These are phyloP conservation scores for Atta cephalotes DNA, from an alignment of 1,140 invertebrate species.

Conservation along the genomic window DNA sequence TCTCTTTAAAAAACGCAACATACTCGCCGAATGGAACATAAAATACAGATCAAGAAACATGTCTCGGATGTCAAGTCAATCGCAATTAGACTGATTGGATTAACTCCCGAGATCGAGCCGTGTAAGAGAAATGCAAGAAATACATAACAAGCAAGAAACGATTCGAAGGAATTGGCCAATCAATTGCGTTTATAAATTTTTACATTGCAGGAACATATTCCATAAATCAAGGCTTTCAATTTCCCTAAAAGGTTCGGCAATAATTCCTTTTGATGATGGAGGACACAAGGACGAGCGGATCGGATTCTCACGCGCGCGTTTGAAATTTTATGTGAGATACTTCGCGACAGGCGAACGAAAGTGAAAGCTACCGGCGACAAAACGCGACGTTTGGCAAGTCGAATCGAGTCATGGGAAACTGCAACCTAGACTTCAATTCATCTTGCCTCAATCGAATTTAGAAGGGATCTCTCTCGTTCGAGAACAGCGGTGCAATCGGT, in stretches of 20 bases:
- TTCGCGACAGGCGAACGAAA: slow-evolving; percentile 47
- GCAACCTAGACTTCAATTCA: slow-evolving; percentile 47
- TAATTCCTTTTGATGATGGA: neutral
- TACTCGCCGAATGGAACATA: too few species aligned
- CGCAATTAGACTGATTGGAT: too few species aligned
- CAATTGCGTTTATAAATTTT: too few species aligned
- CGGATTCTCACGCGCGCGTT: neutral
- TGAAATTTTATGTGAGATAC: slow-evolving; percentile 1
- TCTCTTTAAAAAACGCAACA: too few species aligned
- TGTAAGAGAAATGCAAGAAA: too few species aligned
- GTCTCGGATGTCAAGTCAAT: too few species aligned
- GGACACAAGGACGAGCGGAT: neutral
- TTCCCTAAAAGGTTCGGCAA: neutral
- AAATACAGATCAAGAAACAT: too few species aligned
- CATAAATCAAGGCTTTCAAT: neutral
- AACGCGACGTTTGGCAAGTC: too few species aligned
- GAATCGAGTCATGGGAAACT: neutral
- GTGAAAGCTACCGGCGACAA: slow-evolving; percentile 42
- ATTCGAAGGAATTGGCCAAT: too few species aligned
- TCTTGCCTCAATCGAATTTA: slow-evolving; percentile 13
- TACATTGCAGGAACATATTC: neutral
- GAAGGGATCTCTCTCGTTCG: neutral
- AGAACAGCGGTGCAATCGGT: neutral
- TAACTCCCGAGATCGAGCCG: too few species aligned
- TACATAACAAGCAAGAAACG: too few species aligned